Percentiles rank a stretch among this genome's conserved stretches.
Conservation (phyloP, 2,888 invertebrate genomes). For the Tetragnatha montana region DNA sequence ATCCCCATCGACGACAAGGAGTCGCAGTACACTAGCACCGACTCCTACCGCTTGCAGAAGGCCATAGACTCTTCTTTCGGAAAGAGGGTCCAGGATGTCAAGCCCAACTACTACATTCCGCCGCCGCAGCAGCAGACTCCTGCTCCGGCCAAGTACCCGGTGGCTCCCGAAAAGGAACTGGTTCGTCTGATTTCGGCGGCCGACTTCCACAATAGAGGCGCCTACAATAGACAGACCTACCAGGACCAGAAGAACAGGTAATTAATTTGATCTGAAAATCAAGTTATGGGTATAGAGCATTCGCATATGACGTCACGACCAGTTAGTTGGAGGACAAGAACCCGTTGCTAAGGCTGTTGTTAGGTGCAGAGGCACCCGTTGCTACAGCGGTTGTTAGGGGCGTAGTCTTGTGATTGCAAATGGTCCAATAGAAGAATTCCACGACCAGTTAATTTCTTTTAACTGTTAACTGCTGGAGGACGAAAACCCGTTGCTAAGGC, state of each 20-base stretch:
- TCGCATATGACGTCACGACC: no score
- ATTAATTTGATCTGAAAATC: no score
- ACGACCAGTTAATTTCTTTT: no score
- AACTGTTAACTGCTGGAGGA: no score
- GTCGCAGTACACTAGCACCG: constrained; percentile 20
- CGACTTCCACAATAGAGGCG: constrained; percentile 56
- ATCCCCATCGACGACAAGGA: constrained; percentile 55
- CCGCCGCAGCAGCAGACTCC: constrained; percentile 19
- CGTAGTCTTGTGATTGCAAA: no score
- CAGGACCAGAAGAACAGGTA: constrained; percentile 26
- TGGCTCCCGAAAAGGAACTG: constrained; percentile 36
- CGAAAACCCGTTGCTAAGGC: no score
- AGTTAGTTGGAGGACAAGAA: no score
- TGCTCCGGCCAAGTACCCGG: not conserved
- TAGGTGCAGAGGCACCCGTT: no score
- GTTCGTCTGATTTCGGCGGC: constrained; percentile 47
- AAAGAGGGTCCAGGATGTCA: constrained; percentile 28
- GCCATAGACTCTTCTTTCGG: constrained; percentile 34
- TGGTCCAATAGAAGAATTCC: no score
- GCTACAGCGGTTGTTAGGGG: no score
- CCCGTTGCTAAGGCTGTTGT: no score
- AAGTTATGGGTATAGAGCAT: no score
- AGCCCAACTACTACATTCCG: constrained; percentile 48
- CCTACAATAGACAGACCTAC: constrained; percentile 53
- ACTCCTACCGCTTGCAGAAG: constrained; percentile 49